phyloP scores from a whole-genome alignment of 2,888 invertebrate species.

The Heliconius ethilla region DNA sequence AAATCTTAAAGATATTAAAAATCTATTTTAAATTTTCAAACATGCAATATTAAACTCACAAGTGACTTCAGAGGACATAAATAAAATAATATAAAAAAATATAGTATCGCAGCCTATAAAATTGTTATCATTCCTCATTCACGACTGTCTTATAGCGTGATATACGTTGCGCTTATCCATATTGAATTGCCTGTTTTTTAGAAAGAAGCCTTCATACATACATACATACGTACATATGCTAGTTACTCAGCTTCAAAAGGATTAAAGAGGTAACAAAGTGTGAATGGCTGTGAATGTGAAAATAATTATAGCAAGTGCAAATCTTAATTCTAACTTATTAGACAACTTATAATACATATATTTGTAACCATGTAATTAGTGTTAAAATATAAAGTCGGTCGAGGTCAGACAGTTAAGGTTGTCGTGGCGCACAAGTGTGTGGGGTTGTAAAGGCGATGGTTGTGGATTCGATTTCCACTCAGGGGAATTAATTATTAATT shows the following conservation, averaged over 20 bases:
- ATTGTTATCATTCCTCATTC: conserved; percentile 51
- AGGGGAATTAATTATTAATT: background rate
- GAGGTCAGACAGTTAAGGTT: too few species aligned
- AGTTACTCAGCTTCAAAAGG: conserved; percentile 18
- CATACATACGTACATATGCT: background rate
- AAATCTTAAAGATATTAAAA: too few species aligned
- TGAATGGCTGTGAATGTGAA: background rate
- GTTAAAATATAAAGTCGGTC: background rate
- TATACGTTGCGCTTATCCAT: conserved; percentile 50
- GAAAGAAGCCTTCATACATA: conserved; percentile 17
- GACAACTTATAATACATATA: too few species aligned
- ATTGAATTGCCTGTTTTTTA: conserved; percentile 50
- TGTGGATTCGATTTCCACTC: background rate
- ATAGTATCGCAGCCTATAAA: conserved; percentile 46
- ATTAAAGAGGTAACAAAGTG: conserved; percentile 4
- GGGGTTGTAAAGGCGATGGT: background rate
- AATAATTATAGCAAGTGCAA: background rate
- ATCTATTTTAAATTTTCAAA: too few species aligned
- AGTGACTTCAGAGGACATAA: too few species aligned
- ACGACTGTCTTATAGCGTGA: conserved; percentile 54
- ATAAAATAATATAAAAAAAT: background rate
- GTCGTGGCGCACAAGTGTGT: too few species aligned
- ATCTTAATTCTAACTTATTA: background rate
- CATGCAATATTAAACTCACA: background rate
- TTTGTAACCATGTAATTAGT: too few species aligned